Conservation (phyloP, 2,888 invertebrate genomes). For the Epirrhoe alternata region DNA sequence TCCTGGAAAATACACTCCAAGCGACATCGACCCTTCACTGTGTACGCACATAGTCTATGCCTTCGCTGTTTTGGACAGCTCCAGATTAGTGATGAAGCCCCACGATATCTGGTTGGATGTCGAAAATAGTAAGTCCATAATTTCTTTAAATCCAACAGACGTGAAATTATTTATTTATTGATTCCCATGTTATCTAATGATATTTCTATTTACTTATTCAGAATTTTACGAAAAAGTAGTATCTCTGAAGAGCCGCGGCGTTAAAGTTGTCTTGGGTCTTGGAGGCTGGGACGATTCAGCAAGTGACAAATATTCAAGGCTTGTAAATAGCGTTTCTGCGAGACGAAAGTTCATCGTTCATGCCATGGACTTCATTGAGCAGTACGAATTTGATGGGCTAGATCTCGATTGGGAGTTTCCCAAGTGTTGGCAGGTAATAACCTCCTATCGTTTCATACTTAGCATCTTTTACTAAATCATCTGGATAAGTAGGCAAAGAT, state of each 20-base stretch:
- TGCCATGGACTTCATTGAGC: slow-evolving; percentile 90
- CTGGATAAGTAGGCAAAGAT: background rate
- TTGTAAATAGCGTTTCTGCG: slow-evolving; percentile 90
- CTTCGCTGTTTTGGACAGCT: slow-evolving; percentile 93
- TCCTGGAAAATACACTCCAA: slow-evolving; percentile 91
- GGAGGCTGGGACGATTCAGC: slow-evolving; percentile 98
- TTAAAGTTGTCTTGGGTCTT: slow-evolving; percentile 94
- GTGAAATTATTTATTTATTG: background rate
- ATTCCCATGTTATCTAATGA: background rate
- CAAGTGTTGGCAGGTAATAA: slow-evolving; percentile 92
- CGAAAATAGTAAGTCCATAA: slow-evolving; percentile 89
- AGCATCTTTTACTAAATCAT: background rate
- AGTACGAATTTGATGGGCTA: slow-evolving; percentile 94
- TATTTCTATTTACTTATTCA: slow-evolving; percentile 54
- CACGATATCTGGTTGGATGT: slow-evolving; percentile 96
- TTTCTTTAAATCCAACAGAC: background rate
- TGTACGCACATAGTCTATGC: slow-evolving; percentile 97
- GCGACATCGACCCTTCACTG: slow-evolving; percentile 92
- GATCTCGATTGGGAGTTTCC: slow-evolving; percentile 98
- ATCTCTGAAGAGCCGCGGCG: slow-evolving; percentile 88
- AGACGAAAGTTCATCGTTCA: slow-evolving; percentile 90
- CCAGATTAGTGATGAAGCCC: slow-evolving; percentile 90
- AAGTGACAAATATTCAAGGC: slow-evolving; percentile 93
- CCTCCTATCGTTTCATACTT: background rate
- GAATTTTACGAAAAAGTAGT: slow-evolving; percentile 95